A percentile compares a stretch with the other conserved stretches of the same genome.
Conservation (phyloP, 1,140 invertebrate genomes). For the Drosophila gunungcola region DNA sequence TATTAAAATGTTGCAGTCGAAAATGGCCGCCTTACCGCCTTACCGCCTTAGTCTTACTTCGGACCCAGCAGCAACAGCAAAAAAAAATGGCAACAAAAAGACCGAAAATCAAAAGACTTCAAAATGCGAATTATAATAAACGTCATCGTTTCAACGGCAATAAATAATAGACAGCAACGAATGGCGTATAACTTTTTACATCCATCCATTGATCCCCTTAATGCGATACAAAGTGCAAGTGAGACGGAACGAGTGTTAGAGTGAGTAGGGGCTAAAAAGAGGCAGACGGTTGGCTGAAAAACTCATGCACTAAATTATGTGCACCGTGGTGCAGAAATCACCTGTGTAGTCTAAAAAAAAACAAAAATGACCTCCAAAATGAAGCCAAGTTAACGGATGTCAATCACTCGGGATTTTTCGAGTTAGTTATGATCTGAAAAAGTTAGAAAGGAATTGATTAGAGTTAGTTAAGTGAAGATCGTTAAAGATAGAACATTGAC, state of each 20-base stretch:
- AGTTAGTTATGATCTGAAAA: slow-evolving; percentile 13
- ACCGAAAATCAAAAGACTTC: slow-evolving; percentile 59
- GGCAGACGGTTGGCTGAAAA: slow-evolving; percentile 44
- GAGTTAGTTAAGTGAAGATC: not conserved
- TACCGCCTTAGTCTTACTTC: too few relatives aligned
- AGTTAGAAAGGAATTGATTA: slow-evolving; percentile 13
- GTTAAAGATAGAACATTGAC: too few relatives aligned
- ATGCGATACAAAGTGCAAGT: slow-evolving; percentile 30
- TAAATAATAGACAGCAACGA: slow-evolving; percentile 75
- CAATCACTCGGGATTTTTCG: not conserved
- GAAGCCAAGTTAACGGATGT: slow-evolving; percentile 7
- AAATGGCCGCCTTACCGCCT: slow-evolving; percentile 60
- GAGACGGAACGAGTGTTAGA: slow-evolving; percentile 13
- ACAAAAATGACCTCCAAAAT: too few relatives aligned
- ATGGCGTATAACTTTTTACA: slow-evolving; percentile 74
- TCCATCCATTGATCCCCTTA: slow-evolving; percentile 49
- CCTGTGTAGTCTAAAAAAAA: not conserved
- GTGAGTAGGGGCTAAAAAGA: slow-evolving; percentile 3
- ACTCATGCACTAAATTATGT: slow-evolving; percentile 70
- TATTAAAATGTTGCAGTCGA: slow-evolving; percentile 79
- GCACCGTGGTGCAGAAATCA: slow-evolving; percentile 48
- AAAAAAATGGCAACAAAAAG: slow-evolving; percentile 30
- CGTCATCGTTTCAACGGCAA: slow-evolving; percentile 78
- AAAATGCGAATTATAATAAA: slow-evolving; percentile 82
- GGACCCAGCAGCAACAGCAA: not conserved